phyloP scores from a whole-genome alignment of 2,888 invertebrate species.

The Prosopocoilus inquinatus region DNA sequence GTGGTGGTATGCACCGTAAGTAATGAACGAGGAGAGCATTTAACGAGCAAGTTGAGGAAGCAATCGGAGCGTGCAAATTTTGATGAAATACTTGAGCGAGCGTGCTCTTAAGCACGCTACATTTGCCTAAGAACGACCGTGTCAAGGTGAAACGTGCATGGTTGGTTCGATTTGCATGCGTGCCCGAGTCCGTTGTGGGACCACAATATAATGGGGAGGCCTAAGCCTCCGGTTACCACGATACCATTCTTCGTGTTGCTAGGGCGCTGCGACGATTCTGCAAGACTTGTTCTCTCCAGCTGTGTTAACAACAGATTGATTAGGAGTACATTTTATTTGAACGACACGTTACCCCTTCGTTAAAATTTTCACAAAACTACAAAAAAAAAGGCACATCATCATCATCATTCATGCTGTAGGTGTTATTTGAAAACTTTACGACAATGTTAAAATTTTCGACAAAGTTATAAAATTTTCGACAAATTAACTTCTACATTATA shows the following conservation, averaged over 20 bases:
- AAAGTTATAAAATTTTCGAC: too few species aligned
- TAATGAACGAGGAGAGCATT: conserved; percentile 27
- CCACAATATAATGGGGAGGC: conserved; percentile 10
- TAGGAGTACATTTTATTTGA: too few species aligned
- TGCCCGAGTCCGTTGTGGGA: conserved; percentile 40
- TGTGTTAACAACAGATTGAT: too few species aligned
- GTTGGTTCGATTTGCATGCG: conserved; percentile 40
- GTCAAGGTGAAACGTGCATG: conserved; percentile 37
- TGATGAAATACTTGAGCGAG: conserved; percentile 40
- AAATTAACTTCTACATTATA: too few species aligned
- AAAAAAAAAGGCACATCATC: too few species aligned
- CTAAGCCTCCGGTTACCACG: conserved; percentile 8
- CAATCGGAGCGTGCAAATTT: conserved; percentile 39
- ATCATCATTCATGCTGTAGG: too few species aligned
- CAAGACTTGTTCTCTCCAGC: too few species aligned
- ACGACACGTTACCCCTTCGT: too few species aligned
- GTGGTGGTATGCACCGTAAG: neutral
- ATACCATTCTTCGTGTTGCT: conserved; percentile 5
- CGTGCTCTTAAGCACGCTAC: conserved; percentile 43
- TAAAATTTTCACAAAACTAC: too few species aligned
- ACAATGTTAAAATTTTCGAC: too few species aligned
- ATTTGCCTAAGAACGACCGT: conserved; percentile 44
- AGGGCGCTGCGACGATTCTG: too few species aligned
- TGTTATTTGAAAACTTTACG: too few species aligned
- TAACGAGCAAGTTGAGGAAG: conserved; percentile 37